phyloP scores from a whole-genome alignment of 2,888 invertebrate genomes.

The Theretra japonica region DNA sequence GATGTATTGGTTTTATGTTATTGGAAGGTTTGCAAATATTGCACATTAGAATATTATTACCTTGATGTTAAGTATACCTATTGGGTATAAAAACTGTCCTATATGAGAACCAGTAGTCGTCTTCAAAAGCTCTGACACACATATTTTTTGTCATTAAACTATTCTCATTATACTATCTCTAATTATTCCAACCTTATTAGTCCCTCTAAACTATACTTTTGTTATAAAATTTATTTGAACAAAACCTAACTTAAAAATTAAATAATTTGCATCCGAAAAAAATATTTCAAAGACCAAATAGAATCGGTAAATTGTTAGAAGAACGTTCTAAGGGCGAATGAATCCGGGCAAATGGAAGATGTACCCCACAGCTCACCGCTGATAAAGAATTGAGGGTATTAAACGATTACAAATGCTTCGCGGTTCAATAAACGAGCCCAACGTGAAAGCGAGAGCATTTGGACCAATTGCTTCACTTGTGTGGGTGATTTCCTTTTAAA shows the following conservation, averaged over 20 bases:
- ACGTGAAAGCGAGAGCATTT: constrained; percentile 67
- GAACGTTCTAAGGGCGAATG: constrained; percentile 54
- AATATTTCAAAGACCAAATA: constrained; percentile 3
- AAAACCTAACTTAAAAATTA: not conserved
- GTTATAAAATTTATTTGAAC: not conserved
- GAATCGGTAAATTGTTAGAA: constrained; percentile 51
- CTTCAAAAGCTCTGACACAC: no score
- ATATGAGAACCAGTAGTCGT: no score
- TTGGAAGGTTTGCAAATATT: not conserved
- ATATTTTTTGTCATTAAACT: no score
- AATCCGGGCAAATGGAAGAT: constrained; percentile 61
- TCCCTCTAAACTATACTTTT: no score
- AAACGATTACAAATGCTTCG: constrained; percentile 85
- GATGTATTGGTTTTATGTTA: not conserved
- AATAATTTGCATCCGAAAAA: not conserved
- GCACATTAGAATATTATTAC: not conserved
- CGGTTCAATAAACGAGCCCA: constrained; percentile 82
- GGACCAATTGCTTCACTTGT: constrained; percentile 71
- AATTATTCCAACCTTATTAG: no score
- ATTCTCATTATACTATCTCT: no score
- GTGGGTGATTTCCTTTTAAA: constrained; percentile 35
- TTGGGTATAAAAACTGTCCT: not conserved
- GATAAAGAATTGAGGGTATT: constrained; percentile 86
- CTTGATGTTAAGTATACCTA: not conserved
- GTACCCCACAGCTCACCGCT: constrained; percentile 62